Conservation (phyloP, 2,113 vertebrate genomes). For the Brachyhypopomus gauderio region DNA sequence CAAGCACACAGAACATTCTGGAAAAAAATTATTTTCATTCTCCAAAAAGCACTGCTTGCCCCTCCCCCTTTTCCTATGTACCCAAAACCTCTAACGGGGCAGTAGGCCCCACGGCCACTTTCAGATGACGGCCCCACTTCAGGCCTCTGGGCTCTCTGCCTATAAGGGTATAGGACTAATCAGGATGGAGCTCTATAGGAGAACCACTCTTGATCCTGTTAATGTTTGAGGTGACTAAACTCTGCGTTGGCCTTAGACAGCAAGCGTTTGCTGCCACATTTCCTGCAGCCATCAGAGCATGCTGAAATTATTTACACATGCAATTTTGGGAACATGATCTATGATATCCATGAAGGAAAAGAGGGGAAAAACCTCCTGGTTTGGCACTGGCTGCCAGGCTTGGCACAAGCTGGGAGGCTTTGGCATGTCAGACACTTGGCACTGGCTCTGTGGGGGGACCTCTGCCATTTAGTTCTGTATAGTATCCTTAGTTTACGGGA, state of each 20-base stretch:
- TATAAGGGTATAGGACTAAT: not conserved
- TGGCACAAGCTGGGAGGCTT: not conserved
- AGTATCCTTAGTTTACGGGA: not conserved
- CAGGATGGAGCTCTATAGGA: not conserved
- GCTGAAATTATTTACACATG: not conserved
- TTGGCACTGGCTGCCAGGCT: not conserved
- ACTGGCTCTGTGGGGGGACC: not conserved
- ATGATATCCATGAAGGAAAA: not conserved
- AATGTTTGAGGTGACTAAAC: not conserved
- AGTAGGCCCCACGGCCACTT: not conserved
- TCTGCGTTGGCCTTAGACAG: not conserved
- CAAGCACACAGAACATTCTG: not conserved
- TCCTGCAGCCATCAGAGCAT: not conserved
- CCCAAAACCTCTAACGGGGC: not conserved
- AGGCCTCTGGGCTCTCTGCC: not conserved
- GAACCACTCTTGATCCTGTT: not conserved
- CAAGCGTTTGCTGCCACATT: not conserved
- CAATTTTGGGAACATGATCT: not conserved
- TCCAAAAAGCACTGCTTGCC: not conserved
- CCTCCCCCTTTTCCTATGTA: not conserved
- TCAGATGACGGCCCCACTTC: not conserved
- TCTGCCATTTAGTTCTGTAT: not conserved
- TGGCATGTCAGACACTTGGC: not conserved
- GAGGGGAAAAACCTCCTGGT: not conserved
- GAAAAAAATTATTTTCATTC: not conserved